Base-by-base conservation (phyloP, 2,888 invertebrate species). In the Parnassius apollo region DNA sequence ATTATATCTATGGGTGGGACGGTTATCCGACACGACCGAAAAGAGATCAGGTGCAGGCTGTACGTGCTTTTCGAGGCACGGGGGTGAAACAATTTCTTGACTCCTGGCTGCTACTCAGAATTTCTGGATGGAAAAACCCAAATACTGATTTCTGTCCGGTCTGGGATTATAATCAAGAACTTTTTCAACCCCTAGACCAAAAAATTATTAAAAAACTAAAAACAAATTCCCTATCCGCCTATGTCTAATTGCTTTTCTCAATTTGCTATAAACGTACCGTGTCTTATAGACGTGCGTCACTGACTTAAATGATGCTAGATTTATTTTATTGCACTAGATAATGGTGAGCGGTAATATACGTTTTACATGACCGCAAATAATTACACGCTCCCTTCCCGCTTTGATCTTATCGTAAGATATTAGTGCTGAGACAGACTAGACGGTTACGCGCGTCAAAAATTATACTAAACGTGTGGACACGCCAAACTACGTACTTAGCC, bases 321-420 rank as follows among this genome's bases (percentile, higher is more conserved):
- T 53, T 58, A 54, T 62, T 62, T 59, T 62, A 59, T 59, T 51
- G 59, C 51, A 35, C 59, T 56, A 59, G 55, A 59, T n/a, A 46
- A 55, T 59, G 44, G 46, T 49, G 50, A 52, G 13, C 44, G 1
- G 53, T 46, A 49, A 46, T 48, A 57, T 49, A 46, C 56, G 22
- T 42, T 62, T 54, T 58, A 62, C 54, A 58, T 50, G 49, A 49
- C 42, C n/a, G 63, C 56, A 48, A 63, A 62, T 62, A 51, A 56
- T 59, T 59, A 59, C 18, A 51, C 51, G 54, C 52, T 56, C 11
- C 52, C 56, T 52, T 56, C 56, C 48, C 46, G 22, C 44, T 55
- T 52, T 46, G 48, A 63, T 63, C 18, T 51, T 59, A 59, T 56
- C 59, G 2, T 49, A 9, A 1, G 9, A 49, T 44, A 44, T 62